phyloP scores from a whole-genome alignment of 64 coral and sea anemone species.

The Stichodactyla helianthus region DNA sequence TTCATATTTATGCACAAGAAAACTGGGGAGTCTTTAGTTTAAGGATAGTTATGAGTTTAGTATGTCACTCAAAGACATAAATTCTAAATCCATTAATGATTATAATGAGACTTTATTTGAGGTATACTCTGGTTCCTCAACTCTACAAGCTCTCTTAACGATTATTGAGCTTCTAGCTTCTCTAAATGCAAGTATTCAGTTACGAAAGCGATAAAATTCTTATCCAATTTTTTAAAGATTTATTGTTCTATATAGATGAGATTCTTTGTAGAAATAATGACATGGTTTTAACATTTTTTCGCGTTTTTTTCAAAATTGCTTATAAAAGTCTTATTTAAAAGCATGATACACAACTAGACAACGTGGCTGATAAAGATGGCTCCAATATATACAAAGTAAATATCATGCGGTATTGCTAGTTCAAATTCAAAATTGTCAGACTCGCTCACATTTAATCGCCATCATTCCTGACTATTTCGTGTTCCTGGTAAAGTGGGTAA shows the following conservation, averaged over 20 bases:
- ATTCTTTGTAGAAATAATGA: background rate
- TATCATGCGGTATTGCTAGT: background rate
- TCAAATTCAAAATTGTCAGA: background rate
- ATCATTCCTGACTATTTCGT: background rate
- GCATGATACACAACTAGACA: background rate
- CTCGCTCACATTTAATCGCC: background rate
- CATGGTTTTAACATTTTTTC: background rate
- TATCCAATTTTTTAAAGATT: background rate
- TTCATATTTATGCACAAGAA: background rate
- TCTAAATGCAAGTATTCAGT: background rate
- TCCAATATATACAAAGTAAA: background rate
- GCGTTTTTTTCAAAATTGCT: background rate
- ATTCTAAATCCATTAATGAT: background rate
- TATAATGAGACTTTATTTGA: too few species aligned
- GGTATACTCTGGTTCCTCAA: too few species aligned
- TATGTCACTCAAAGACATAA: background rate
- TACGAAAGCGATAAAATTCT: background rate
- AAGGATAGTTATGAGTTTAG: too few species aligned
- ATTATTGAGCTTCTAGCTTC: too few species aligned
- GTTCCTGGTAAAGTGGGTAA: background rate
- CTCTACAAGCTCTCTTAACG: too few species aligned
- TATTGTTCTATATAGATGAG: background rate
- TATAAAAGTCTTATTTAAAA: background rate
- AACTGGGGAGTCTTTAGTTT: background rate
- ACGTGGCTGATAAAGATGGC: background rate